A percentile compares a stretch with the other conserved stretches of the same genome.
These are phyloP conservation scores for Hoplostethus atlanticus DNA, from an alignment of 2,797 vertebrate genomes.

Conservation along the genomic window DNA sequence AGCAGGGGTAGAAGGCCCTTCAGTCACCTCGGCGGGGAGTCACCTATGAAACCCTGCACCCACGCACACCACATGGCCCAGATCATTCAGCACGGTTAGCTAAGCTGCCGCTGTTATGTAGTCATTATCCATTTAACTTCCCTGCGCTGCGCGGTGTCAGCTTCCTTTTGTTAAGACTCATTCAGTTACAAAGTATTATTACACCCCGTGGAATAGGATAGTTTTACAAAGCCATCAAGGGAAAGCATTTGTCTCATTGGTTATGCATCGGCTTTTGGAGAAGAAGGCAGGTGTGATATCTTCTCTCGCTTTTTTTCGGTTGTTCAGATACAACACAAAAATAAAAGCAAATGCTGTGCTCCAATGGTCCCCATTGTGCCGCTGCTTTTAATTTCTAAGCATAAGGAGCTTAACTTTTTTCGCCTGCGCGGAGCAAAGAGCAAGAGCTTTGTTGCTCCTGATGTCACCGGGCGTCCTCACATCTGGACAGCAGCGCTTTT, in stretches of 20 bases:
- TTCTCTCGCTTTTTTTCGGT: conserved; percentile 33
- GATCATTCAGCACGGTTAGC: conserved; percentile 74
- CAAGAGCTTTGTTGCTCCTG: conserved; percentile 65
- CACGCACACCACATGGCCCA: conserved; percentile 76
- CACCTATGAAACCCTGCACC: conserved; percentile 82
- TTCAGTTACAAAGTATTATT: conserved; percentile 84
- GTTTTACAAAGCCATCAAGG: conserved; percentile 71
- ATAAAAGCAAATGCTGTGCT: conserved; percentile 36
- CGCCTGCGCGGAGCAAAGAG: conserved; percentile 70
- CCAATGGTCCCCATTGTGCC: conserved; percentile 61
- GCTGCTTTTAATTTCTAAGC: conserved; percentile 76
- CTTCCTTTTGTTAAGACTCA: conserved; percentile 83
- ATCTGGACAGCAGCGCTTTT: conserved; percentile 48
- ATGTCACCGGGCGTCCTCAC: conserved; percentile 52
- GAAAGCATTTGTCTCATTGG: conserved; percentile 79
- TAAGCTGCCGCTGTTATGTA: conserved; percentile 74
- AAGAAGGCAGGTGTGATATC: conserved; percentile 43
- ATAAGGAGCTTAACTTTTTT: conserved; percentile 81
- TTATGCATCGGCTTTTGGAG: conserved; percentile 60
- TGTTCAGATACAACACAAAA: conserved; percentile 40
- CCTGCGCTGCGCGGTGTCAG: conserved; percentile 73
- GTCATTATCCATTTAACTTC: conserved; percentile 84
- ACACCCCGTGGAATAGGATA: conserved; percentile 78
- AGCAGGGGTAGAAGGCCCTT: conserved; percentile 58
- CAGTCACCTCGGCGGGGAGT: conserved; percentile 67